phyloP scores from a whole-genome alignment of 2,888 invertebrate species.

The Drosophila mayaguana region DNA sequence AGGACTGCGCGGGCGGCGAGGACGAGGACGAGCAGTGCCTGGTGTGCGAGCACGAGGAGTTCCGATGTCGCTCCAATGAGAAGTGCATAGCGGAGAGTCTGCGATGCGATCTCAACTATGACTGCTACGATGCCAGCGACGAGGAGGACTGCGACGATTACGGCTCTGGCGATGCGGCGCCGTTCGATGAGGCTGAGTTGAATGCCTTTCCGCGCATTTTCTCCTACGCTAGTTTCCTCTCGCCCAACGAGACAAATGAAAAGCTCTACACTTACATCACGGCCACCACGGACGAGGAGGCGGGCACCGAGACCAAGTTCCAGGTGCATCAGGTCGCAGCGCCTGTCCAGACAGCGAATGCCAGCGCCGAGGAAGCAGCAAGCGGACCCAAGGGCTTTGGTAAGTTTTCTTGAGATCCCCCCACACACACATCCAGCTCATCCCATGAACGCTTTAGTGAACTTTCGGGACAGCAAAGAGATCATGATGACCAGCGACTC shows the following conservation, averaged over 20 bases:
- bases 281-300: constrained; percentile 75
- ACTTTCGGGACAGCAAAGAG: constrained; percentile 87
- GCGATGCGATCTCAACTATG: constrained; percentile 88
- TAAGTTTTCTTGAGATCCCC: constrained; percentile 30
- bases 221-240: constrained; percentile 83
- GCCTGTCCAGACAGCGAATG: constrained; percentile 25
- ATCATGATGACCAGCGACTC: constrained; percentile 88
- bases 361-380: constrained; percentile 69
- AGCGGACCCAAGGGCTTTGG: constrained; percentile 76
- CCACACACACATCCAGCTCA: constrained; percentile 1
- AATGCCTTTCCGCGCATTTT: constrained; percentile 81
- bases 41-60: constrained; percentile 85
- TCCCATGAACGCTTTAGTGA: constrained; percentile 82
- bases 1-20: constrained; percentile 85
- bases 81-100: constrained; percentile 87
- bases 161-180: constrained; percentile 86
- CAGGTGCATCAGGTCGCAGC: constrained; percentile 71
- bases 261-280: constrained; percentile 79
- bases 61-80: constrained; percentile 85
- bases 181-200: constrained; percentile 77
- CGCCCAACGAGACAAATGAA: constrained; percentile 80
- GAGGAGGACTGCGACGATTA: constrained; percentile 86
- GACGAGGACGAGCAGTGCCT: constrained; percentile 85
- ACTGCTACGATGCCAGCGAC: constrained; percentile 88
- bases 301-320: constrained; percentile 71